phyloP scores from a whole-genome alignment of 2,888 invertebrate species.

The Clistopyga incitator region DNA sequence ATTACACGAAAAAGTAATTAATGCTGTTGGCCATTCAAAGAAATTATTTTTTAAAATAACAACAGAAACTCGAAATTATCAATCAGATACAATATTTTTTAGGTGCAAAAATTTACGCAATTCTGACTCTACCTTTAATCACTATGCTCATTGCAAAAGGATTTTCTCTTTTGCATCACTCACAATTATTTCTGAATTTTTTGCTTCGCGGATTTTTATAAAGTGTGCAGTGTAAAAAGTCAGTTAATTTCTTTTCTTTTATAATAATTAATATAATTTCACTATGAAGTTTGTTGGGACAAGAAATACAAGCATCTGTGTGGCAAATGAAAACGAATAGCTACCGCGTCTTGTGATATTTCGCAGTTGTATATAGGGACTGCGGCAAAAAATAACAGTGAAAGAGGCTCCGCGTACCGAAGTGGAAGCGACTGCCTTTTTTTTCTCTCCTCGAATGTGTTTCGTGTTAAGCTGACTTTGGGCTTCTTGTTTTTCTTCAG shows the following conservation, averaged over 20 bases:
- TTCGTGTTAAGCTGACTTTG: constrained; percentile 18
- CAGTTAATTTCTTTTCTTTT: neutral
- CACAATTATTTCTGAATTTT: too few relatives aligned
- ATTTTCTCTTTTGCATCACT: too few relatives aligned
- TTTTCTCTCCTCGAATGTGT: neutral
- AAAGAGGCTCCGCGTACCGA: neutral
- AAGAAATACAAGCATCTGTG: constrained; percentile 2
- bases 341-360: constrained; percentile 4
- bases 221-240: too few relatives aligned
- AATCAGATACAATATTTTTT: too few relatives aligned
- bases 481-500: constrained; percentile 20
- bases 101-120: too few relatives aligned
- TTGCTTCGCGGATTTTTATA: too few relatives aligned
- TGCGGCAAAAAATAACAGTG: neutral
- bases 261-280: neutral
- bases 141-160: too few relatives aligned
- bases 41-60: too few relatives aligned
- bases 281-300: neutral
- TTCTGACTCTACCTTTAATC: too few relatives aligned
- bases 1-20: too few relatives aligned
- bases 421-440: constrained; percentile 4
- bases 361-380: constrained; percentile 18
- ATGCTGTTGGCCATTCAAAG: too few relatives aligned
- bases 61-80: too few relatives aligned
- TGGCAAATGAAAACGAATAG: constrained; percentile 6